phyloP scores from a whole-genome alignment of 2,797 vertebrate species.

The Spondyliosoma cantharus region DNA sequence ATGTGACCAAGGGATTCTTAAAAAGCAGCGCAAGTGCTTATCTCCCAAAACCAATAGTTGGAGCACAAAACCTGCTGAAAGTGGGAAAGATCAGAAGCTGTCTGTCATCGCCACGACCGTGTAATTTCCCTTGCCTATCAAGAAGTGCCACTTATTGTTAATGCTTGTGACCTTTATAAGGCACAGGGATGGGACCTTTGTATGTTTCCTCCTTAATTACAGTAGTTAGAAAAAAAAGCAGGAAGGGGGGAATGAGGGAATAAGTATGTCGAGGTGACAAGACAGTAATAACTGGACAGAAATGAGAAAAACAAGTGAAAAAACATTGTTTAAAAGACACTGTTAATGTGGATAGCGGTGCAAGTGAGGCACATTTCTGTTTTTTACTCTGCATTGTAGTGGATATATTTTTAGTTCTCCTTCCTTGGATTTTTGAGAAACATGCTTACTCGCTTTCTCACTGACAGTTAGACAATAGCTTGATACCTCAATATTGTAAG shows the following conservation, averaged over 20 bases:
- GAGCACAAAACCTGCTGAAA: constrained; percentile 50
- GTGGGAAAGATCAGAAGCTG: constrained; percentile 57
- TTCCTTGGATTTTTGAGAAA: background rate
- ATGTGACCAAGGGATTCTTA: constrained; percentile 59
- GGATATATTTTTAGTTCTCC: background rate
- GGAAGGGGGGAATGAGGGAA: background rate
- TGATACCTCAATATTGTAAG: background rate
- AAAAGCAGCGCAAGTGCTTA: constrained; percentile 67
- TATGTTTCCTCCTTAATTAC: constrained; percentile 23
- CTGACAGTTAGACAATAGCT: background rate
- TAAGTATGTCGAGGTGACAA: background rate
- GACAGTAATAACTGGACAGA: background rate
- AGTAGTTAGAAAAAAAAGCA: background rate
- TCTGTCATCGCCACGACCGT: constrained; percentile 25
- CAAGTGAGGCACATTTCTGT: background rate
- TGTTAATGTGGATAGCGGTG: background rate
- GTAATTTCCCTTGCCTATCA: constrained; percentile 52
- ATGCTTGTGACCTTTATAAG: constrained; percentile 36
- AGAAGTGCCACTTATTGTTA: constrained; percentile 53
- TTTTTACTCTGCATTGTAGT: background rate
- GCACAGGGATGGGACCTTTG: constrained; percentile 1
- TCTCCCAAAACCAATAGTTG: constrained; percentile 57
- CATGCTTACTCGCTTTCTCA: background rate
- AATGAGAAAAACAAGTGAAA: background rate
- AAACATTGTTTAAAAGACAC: background rate